These are phyloP conservation scores for Serilophus lunatus DNA, from an alignment of 2,113 vertebrate genomes.

Conservation along the genomic window DNA sequence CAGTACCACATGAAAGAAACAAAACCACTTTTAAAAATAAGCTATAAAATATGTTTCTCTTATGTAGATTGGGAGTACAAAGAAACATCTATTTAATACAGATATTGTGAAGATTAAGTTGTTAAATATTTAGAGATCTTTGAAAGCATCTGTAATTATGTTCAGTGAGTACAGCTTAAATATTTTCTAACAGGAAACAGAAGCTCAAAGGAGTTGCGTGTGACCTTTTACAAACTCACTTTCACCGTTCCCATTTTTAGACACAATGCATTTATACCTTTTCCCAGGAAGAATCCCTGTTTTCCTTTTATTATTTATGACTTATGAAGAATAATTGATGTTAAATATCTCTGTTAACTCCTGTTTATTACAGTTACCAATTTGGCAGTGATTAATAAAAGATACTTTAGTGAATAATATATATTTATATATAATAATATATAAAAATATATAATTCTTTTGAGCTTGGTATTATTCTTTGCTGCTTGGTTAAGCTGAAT, in stretches of 20 bases:
- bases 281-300: neutral
- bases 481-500: neutral
- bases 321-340: neutral
- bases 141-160: conserved; percentile 15
- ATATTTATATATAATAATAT: neutral
- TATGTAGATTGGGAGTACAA: neutral
- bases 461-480: neutral
- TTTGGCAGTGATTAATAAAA: neutral
- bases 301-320: neutral
- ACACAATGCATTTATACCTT: neutral
- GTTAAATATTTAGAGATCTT: conserved; percentile 30
- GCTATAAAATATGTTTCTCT: neutral
- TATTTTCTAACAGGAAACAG: neutral
- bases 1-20: neutral
- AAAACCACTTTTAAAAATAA: neutral
- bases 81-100: neutral
- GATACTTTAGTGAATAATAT: neutral
- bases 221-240: neutral
- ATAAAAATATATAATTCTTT: neutral
- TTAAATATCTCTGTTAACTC: neutral
- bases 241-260: neutral
- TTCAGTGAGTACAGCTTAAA: neutral
- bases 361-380: neutral
- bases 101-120: neutral
- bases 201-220: neutral